Evolutionary conservation across 2,888 invertebrate genomes (phyloP), one percentile per base, ranked within the genome.

Genomic region (Electrophaes corylata): DNA sequence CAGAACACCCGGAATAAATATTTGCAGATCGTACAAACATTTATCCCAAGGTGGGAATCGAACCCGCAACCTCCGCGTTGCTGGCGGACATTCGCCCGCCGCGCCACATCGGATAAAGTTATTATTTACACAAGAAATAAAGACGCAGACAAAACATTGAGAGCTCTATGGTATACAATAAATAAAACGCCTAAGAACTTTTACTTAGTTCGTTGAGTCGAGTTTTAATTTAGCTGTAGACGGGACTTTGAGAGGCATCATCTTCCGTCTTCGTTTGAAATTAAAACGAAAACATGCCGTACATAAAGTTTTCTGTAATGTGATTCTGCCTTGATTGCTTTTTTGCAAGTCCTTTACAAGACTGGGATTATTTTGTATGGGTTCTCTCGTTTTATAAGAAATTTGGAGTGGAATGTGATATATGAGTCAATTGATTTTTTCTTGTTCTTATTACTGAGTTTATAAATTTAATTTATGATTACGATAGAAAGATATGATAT

Each of bases 181-280:
- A 52, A 52, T 52, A 47, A 49, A 58, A 41, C 16, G 47, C 19
- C 33, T 37, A 46, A 16, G 43, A 37, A 43, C 23, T 23, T 23
- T 8, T 23, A 33, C 44, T 44, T 20, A 47, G 18, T 35, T 43
- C 51, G 19, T 26, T 8, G 51, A 57, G 44, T 68, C 66, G 66
- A 68, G 59, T 74, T 77, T 75, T 78, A 76, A 78, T 78, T 75
- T 75, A 66, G 67, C 70, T 19, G 39, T 44, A 44, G 44, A 37
- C 61, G 49, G 48, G 71, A 71, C 60, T 69, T 76, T 73, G 68
- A 71, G 67, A 62, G 78, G 75, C 66, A 61, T 73, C 67, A 33
- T 47, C 58, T 65, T 68, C 53, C 59, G 55, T 63, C 62, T 45
- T 48, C 41, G 33, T 48, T 58, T 64, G 57, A 75, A 76, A 79